These are phyloP conservation scores for Phragmatobia fuliginosa DNA, from an alignment of 2,888 invertebrate species.

Conservation along the genomic window DNA sequence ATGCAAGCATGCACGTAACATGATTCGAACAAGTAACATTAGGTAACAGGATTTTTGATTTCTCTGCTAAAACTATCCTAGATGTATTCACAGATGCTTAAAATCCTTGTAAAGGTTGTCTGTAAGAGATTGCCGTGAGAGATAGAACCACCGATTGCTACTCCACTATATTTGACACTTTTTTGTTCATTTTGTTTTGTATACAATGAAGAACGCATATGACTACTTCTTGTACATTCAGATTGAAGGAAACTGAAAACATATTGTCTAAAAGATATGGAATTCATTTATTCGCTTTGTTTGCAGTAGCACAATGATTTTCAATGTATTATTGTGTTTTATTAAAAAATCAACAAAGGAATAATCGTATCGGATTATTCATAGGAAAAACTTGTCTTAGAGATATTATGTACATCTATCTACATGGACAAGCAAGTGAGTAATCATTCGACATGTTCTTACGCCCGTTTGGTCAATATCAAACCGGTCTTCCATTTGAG, in stretches of 20 bases:
- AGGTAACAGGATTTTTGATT: too few species aligned
- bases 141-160: too few species aligned
- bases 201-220: too few species aligned
- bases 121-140: too few species aligned
- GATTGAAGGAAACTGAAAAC: not conserved
- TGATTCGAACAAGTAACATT: too few species aligned
- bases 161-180: too few species aligned
- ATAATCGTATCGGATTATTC: constrained; percentile 2
- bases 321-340: constrained; percentile 10
- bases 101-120: too few species aligned
- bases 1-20: not conserved
- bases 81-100: too few species aligned
- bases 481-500: constrained; percentile 58
- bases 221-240: too few species aligned
- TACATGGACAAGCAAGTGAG: constrained; percentile 43
- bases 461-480: constrained; percentile 43
- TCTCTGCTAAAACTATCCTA: too few species aligned
- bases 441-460: constrained; percentile 53
- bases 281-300: constrained; percentile 13
- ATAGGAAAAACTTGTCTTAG: constrained; percentile 15
- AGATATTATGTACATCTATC: constrained; percentile 18
- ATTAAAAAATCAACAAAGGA: constrained; percentile 10
- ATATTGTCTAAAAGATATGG: not conserved
- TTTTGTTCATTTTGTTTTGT: too few species aligned
- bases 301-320: constrained; percentile 5